Evolutionary conservation across 2,888 invertebrate genomes (phyloP).

Genomic region (Sinelater perroti): DNA sequence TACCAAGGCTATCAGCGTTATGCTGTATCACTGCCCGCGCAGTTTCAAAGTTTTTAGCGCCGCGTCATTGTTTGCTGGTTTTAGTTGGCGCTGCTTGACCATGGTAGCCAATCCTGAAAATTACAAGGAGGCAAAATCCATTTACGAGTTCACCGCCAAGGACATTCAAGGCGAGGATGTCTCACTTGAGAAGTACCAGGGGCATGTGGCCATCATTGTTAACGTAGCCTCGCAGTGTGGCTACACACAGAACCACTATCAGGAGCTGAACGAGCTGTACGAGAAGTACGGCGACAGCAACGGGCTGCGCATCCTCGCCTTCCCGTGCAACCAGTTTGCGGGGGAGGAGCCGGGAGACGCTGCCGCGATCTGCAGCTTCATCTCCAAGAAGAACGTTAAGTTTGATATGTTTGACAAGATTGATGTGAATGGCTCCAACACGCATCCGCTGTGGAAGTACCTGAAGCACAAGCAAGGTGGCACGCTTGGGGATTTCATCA

Average conservation of each 20-base stretch:
- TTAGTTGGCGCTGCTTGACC: not conserved
- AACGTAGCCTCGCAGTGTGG: constrained; percentile 92
- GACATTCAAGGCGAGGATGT: constrained; percentile 86
- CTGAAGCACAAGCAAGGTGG: constrained; percentile 68
- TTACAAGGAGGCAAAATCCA: constrained; percentile 74
- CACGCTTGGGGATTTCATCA: constrained; percentile 71
- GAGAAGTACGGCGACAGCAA: constrained; percentile 77
- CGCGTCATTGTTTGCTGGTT: not conserved
- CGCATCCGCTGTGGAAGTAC: constrained; percentile 74
- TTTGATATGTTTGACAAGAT: constrained; percentile 80
- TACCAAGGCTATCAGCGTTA: constrained; percentile 15
- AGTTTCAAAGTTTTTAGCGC: not conserved
- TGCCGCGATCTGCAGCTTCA: constrained; percentile 72
- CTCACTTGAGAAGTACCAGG: constrained; percentile 80
- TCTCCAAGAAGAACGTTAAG: constrained; percentile 69
- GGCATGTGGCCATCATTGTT: constrained; percentile 83
- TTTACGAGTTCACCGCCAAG: constrained; percentile 83
- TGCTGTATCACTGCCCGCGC: constrained; percentile 14
- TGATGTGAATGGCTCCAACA: constrained; percentile 73
- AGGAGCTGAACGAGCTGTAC: constrained; percentile 79
- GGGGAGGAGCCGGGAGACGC: constrained; percentile 73
- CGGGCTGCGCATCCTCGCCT: constrained; percentile 81
- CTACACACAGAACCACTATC: constrained; percentile 82
- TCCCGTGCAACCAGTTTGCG: constrained; percentile 89
- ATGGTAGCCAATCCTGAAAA: constrained; percentile 55